Evolutionary conservation across 2,888 invertebrate genomes (phyloP).

Genomic region (Meliscaeva auricollis): DNA sequence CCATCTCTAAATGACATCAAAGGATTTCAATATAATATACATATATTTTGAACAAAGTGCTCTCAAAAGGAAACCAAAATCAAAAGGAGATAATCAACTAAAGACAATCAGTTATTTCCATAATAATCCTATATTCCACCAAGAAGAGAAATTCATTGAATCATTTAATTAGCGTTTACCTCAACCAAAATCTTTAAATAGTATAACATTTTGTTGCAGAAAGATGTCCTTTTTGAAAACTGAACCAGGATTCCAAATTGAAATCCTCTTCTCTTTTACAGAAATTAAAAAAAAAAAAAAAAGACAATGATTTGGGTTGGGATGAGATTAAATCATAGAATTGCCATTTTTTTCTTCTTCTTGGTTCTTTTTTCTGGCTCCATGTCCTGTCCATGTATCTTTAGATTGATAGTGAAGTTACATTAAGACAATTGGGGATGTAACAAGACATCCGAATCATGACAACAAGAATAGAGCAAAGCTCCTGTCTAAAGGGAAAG

Average conservation of each 20-base stretch:
- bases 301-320: conserved; percentile 41
- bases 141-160: conserved; percentile 81
- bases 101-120: conserved; percentile 24
- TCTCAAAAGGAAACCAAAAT: conserved; percentile 26
- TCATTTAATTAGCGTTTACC: conserved; percentile 84
- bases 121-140: background rate
- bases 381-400: background rate
- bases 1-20: background rate
- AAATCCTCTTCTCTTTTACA: background rate
- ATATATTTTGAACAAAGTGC: conserved; percentile 16
- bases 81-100: conserved; percentile 12
- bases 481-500: background rate
- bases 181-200: conserved; percentile 60
- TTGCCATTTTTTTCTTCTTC: conserved; percentile 18
- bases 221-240: background rate
- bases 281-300: background rate
- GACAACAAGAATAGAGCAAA: background rate
- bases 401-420: conserved; percentile 27
- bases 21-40: background rate
- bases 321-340: conserved; percentile 54
- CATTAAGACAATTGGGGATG: conserved; percentile 21
- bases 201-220: conserved; percentile 13
- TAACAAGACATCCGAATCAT: conserved; percentile 17
- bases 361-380: background rate
- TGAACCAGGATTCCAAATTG: conserved; percentile 14